Conservation (phyloP, 1,140 invertebrate species). For the Diabrotica virgifera region DNA sequence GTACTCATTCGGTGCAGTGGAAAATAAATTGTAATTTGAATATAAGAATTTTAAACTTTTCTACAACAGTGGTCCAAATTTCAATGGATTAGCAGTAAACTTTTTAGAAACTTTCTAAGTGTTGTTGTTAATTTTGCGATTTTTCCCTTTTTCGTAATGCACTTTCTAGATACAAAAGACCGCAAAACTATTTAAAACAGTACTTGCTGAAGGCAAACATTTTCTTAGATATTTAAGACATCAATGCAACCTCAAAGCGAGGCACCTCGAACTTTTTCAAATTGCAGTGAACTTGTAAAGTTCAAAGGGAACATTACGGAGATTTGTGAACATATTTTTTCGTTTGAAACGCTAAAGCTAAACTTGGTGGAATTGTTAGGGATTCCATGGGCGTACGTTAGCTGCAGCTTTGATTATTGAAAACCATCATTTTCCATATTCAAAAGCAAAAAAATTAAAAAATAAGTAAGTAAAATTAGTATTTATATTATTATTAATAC, state of each 20-base stretch:
- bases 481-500: no score
- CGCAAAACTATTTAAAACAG: background rate
- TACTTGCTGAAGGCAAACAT: conserved; percentile 11
- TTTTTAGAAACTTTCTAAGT: background rate
- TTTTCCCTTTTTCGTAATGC: background rate
- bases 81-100: no score
- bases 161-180: background rate
- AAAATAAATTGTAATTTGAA: no score
- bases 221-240: conserved; percentile 21
- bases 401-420: no score
- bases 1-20: no score
- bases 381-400: no score
- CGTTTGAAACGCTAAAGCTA: background rate
- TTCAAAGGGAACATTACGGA: background rate
- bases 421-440: no score
- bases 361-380: no score
- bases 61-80: no score
- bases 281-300: conserved; percentile 9
- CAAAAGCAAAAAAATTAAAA: no score
- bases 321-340: background rate
- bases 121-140: background rate
- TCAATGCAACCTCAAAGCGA: conserved; percentile 22
- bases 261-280: conserved; percentile 4
- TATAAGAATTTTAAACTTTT: no score
- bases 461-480: no score